Percentiles rank a stretch among this genome's conserved stretches.
Evolutionary conservation across 1,140 invertebrate species (phyloP).

Genomic region (Orchesella cincta): DNA sequence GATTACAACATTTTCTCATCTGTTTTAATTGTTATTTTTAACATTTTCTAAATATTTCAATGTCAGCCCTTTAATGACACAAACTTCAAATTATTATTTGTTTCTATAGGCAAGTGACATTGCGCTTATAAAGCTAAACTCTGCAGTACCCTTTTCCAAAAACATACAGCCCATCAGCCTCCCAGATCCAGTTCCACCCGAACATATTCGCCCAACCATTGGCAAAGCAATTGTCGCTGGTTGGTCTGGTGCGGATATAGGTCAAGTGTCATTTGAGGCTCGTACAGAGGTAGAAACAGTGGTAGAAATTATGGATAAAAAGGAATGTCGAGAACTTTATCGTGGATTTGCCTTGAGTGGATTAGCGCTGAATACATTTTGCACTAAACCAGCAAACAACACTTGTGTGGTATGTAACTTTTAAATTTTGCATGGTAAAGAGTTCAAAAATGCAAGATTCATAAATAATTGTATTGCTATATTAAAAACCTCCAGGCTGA

Average conservation of each 20-base stretch:
- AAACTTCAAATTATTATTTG: not conserved
- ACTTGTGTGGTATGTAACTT: slow-evolving; percentile 34
- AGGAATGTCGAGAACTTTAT: slow-evolving; percentile 34
- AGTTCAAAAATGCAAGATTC: not conserved
- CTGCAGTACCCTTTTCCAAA: slow-evolving; percentile 72
- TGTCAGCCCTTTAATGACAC: not conserved
- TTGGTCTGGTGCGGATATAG: slow-evolving; percentile 40
- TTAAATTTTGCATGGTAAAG: not conserved
- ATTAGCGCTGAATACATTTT: slow-evolving; percentile 30
- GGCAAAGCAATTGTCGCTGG: slow-evolving; percentile 36
- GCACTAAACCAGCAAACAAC: slow-evolving; percentile 29
- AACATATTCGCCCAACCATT: not conserved
- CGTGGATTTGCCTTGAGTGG: slow-evolving; percentile 36
- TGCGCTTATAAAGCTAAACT: slow-evolving; percentile 78
- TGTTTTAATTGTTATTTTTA: not conserved
- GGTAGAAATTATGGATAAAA: slow-evolving; percentile 34
- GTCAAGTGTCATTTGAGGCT: slow-evolving; percentile 18
- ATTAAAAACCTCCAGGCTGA: not conserved
- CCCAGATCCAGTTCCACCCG: not conserved
- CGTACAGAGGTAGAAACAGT: slow-evolving; percentile 28
- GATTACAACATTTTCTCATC: not conserved
- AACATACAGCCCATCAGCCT: slow-evolving; percentile 67
- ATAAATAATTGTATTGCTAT: not conserved
- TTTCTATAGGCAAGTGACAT: slow-evolving; percentile 75
- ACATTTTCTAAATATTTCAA: not conserved